Conservation (phyloP, 2,113 vertebrate species). For the Phylloscopus trochilus region DNA sequence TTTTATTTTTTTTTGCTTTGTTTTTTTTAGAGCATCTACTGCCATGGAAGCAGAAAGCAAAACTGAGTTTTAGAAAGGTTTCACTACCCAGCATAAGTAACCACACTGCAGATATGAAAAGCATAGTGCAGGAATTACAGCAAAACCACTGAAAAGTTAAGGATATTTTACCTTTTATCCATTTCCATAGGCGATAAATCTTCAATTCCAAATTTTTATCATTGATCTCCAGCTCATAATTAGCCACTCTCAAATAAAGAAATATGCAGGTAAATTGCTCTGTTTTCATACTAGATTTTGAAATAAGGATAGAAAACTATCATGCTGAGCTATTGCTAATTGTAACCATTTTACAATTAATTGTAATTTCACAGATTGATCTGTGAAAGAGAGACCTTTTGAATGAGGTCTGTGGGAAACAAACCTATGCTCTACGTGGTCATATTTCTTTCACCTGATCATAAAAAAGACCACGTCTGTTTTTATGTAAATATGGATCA, state of each 20-base stretch:
- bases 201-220: neutral
- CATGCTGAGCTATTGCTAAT: neutral
- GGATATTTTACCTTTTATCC: neutral
- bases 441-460: neutral
- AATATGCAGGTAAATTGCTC: neutral
- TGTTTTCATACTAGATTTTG: neutral
- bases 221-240: neutral
- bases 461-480: neutral
- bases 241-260: neutral
- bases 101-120: neutral
- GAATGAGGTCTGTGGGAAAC: neutral
- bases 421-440: neutral
- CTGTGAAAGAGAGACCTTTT: neutral
- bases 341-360: neutral
- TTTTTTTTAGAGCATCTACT: neutral
- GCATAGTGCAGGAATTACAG: neutral
- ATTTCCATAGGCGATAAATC: neutral
- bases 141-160: neutral
- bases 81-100: neutral
- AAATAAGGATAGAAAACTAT: neutral
- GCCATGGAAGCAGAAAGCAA: neutral
- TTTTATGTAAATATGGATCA: neutral
- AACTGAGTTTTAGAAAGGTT: neutral
- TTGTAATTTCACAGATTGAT: neutral
- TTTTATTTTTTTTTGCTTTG: neutral